Base-by-base conservation (phyloP, 1,140 invertebrate genomes). In the Planococcus citri region DNA sequence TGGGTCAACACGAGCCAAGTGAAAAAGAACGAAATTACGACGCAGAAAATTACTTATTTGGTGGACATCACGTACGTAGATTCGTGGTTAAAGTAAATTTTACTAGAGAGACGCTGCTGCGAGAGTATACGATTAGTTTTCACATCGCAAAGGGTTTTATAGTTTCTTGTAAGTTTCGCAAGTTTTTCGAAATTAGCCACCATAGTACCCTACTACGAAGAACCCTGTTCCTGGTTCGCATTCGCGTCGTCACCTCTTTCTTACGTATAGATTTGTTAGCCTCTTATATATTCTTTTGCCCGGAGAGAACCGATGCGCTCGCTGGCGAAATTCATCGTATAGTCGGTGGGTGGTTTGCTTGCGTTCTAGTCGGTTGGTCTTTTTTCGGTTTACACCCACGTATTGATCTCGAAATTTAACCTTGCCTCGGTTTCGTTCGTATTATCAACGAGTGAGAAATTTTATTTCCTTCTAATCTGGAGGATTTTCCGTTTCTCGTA, bases 391-490 rank as follows among this genome's bases (percentile, higher is more conserved):
- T 51, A 51, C 41, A 51, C 41, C 41, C 41, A 51, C 41, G 41
- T 51, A 51, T 51, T 51, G 41, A 51, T 51, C 41, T 51, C 41
- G 41, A 51, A 51, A 51, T 51, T 51, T 51, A 51, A 51, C 41
- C 12, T 51, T 51, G 41, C 41, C 41, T 51, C n/a, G 41, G 41
- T 51, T 17, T n/a, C 2, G 4, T 51, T 51, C 41, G 12, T 51
- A 51, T 51, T 51, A 51, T 51, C 41, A 51, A 20, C 41, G 41
- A 20, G 41, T 51, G 17, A n/a, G n/a, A 51, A 51, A 51, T 51
- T 51, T 51, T 51, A 51, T 51, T 51, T 20, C 41, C 10, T 51
- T 51, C 41, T 14, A 51, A 20, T 51, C 41, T 51, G 3, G 3
- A 51, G 41, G 12, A 20, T 51, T 51, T 51, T 51, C 41, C 41